Conservation (phyloP, 2,797 vertebrate genomes). For the Chiloscyllium punctatum region DNA sequence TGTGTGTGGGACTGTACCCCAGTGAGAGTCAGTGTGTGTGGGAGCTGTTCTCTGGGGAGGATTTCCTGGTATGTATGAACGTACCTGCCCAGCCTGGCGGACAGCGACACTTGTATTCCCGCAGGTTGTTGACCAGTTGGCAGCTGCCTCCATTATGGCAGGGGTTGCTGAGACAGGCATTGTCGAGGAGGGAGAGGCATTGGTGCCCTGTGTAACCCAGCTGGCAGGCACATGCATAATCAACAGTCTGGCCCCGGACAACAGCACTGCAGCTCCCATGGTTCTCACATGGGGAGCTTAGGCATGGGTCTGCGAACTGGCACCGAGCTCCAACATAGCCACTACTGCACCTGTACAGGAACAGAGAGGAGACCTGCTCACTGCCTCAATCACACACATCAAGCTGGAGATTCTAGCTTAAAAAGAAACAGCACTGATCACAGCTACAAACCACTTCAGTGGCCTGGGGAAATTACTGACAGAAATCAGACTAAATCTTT, state of each 20-base stretch:
- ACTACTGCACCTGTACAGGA: slow-evolving; percentile 63
- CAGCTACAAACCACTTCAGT: no score
- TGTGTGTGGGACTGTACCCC: no score
- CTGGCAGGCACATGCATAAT: slow-evolving; percentile 72
- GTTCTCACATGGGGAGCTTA: slow-evolving; percentile 80
- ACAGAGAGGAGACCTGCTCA: not conserved
- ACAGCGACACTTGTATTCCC: slow-evolving; percentile 77
- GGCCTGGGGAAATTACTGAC: no score
- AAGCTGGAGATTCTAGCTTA: no score
- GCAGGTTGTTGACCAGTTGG: slow-evolving; percentile 65
- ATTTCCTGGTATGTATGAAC: not conserved
- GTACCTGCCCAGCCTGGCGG: slow-evolving; percentile 90
- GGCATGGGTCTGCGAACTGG: slow-evolving; percentile 78
- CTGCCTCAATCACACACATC: no score
- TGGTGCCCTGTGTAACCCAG: slow-evolving; percentile 81
- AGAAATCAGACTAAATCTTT: no score
- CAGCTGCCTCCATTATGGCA: slow-evolving; percentile 90
- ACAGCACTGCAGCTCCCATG: slow-evolving; percentile 69
- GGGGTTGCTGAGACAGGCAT: slow-evolving; percentile 80
- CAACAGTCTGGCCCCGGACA: slow-evolving; percentile 60
- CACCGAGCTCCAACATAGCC: slow-evolving; percentile 75
- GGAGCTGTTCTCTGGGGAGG: no score
- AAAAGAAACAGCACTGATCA: no score
- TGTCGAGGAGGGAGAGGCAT: slow-evolving; percentile 81
- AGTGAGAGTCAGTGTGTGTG: not conserved